Conservation (phyloP, 1,140 invertebrate genomes). For the Centruroides sculpturatus region DNA sequence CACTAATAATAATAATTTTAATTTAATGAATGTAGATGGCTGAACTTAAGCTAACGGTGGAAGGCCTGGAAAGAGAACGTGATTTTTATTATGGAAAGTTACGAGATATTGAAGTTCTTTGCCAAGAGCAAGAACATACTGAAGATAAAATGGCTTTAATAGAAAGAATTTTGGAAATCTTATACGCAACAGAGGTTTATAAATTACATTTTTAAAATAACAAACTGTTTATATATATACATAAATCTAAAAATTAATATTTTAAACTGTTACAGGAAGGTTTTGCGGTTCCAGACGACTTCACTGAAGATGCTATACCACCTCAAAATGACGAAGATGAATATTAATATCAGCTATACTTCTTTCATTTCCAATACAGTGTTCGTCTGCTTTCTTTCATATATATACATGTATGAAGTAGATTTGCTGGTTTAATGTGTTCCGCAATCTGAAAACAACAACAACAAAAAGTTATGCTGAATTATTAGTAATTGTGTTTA, state of each 20-base stretch:
- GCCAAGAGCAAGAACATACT: conserved; percentile 77
- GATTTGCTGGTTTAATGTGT: too few relatives aligned
- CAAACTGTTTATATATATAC: neutral
- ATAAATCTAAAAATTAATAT: neutral
- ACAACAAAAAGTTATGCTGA: too few relatives aligned
- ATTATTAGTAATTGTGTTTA: too few relatives aligned
- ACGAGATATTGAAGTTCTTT: conserved; percentile 93
- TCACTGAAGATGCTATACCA: conserved; percentile 17
- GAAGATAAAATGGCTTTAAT: conserved; percentile 48
- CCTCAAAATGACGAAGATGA: conserved; percentile 15
- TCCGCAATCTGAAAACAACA: too few relatives aligned
- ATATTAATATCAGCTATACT: neutral
- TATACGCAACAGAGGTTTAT: conserved; percentile 94
- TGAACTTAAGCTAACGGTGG: conserved; percentile 72
- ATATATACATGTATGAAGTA: too few relatives aligned
- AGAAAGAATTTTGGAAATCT: conserved; percentile 84
- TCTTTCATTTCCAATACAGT: too few relatives aligned
- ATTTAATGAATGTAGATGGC: conserved; percentile 4
- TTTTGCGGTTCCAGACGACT: conserved; percentile 82
- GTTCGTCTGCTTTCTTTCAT: too few relatives aligned
- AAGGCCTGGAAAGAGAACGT: conserved; percentile 90
- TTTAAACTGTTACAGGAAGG: conserved; percentile 54
- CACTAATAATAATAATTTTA: neutral
- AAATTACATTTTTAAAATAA: neutral
- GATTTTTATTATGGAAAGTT: conserved; percentile 99